A percentile compares a stretch with the other conserved stretches of the same genome.
phyloP scores from a whole-genome alignment of 2,113 vertebrate species.

The Blennius ocellaris region DNA sequence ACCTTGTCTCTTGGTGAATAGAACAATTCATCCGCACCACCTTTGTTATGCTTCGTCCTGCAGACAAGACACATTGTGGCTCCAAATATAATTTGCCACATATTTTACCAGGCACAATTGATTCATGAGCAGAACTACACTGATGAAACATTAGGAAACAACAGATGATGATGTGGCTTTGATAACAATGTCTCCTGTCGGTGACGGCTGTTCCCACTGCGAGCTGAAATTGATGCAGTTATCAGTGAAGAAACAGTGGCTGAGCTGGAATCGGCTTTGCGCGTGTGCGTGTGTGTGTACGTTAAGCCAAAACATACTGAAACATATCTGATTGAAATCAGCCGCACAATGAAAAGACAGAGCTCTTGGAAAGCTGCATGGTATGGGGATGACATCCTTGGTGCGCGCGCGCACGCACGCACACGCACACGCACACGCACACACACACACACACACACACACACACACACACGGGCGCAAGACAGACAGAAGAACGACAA shows the following conservation, averaged over 20 bases:
- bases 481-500: slow-evolving; percentile 4
- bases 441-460: slow-evolving; percentile 6
- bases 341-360: slow-evolving; percentile 30
- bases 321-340: slow-evolving; percentile 59
- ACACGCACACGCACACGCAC: too few species aligned
- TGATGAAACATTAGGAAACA: slow-evolving; percentile 14
- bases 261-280: slow-evolving; percentile 36
- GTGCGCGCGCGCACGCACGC: too few species aligned
- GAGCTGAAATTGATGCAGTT: slow-evolving; percentile 61
- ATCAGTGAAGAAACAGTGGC: slow-evolving; percentile 61
- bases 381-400: not conserved
- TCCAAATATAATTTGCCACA: not conserved
- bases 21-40: not conserved
- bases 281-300: not conserved
- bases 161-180: slow-evolving; percentile 11
- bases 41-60: not conserved
- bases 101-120: slow-evolving; percentile 12
- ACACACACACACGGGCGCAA: not conserved
- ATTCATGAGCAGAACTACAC: slow-evolving; percentile 12
- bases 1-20: slow-evolving; percentile 3
- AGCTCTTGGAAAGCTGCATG: slow-evolving; percentile 42
- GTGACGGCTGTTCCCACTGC: slow-evolving; percentile 51
- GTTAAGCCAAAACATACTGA: slow-evolving; percentile 27
- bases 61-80: not conserved
- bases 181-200: slow-evolving; percentile 23